phyloP scores from a whole-genome alignment of 2,888 invertebrate genomes.

The Chloromyia formosa region DNA sequence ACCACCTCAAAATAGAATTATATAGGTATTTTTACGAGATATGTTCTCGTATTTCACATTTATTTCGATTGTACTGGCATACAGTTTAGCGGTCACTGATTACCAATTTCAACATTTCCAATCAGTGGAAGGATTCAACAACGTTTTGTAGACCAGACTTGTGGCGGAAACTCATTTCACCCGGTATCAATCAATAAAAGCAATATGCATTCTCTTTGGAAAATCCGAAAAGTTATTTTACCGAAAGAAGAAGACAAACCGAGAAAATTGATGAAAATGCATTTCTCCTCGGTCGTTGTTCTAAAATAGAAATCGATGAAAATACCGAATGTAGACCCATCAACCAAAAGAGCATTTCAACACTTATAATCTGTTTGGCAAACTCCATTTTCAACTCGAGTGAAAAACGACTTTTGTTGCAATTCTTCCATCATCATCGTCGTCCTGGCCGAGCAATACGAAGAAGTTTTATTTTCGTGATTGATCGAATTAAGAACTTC shows the following conservation, averaged over 20 bases:
- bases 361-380: constrained; percentile 33
- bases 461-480: constrained; percentile 4
- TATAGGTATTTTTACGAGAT: too few species aligned
- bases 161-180: neutral
- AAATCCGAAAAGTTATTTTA: neutral
- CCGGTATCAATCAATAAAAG: neutral
- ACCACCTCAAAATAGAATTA: neutral
- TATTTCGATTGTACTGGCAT: too few species aligned
- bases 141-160: too few species aligned
- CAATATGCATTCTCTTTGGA: neutral
- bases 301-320: neutral
- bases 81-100: too few species aligned
- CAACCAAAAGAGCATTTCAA: constrained; percentile 17
- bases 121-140: too few species aligned
- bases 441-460: neutral
- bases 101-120: too few species aligned
- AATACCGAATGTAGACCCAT: neutral
- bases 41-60: too few species aligned
- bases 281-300: neutral
- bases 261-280: constrained; percentile 22
- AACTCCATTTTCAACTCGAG: constrained; percentile 22
- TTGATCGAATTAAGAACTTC: constrained; percentile 30
- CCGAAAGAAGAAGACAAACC: neutral
- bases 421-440: neutral
- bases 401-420: constrained; percentile 34